A percentile compares a stretch with the other conserved stretches of the same genome.
These are phyloP conservation scores for Oryzias melastigma DNA, from an alignment of 2,113 vertebrate genomes.

Conservation along the genomic window DNA sequence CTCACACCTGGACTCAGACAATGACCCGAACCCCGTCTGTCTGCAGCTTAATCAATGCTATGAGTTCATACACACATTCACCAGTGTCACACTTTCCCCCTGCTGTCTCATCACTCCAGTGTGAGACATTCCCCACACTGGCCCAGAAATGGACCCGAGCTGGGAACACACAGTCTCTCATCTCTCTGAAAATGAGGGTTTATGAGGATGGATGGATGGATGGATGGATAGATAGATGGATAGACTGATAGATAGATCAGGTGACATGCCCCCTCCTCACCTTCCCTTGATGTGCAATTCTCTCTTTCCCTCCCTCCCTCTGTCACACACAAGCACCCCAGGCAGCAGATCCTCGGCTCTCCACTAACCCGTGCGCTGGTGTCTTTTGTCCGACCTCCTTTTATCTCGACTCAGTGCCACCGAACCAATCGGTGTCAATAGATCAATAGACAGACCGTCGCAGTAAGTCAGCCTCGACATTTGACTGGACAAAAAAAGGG, in stretches of 20 bases:
- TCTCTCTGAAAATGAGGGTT: constrained; percentile 14
- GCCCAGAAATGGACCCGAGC: constrained; percentile 53
- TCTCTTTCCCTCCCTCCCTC: constrained; percentile 8
- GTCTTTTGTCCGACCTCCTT: constrained; percentile 26
- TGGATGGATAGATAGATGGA: constrained; percentile 23
- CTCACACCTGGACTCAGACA: constrained; percentile 2
- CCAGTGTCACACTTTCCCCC: constrained; percentile 41
- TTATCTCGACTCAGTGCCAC: constrained; percentile 23
- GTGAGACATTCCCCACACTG: constrained; percentile 74
- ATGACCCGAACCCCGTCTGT: not conserved
- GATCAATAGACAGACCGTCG: constrained; percentile 9
- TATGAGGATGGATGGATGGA: constrained; percentile 12
- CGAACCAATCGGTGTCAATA: constrained; percentile 36
- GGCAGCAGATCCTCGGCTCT: constrained; percentile 26
- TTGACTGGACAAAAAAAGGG: constrained; percentile 32
- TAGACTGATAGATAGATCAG: constrained; percentile 27
- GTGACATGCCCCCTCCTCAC: constrained; percentile 44
- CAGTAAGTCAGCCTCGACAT: constrained; percentile 24
- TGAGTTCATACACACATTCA: constrained; percentile 42
- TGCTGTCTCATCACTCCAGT: constrained; percentile 33
- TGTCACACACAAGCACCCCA: constrained; percentile 23
- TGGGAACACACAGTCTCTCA: constrained; percentile 43
- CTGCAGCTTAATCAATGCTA: constrained; percentile 19
- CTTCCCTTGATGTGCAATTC: constrained; percentile 25
- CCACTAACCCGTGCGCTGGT: constrained; percentile 23